phyloP scores from a whole-genome alignment of 1,140 invertebrate species.

The Drosophila mojavensis region DNA sequence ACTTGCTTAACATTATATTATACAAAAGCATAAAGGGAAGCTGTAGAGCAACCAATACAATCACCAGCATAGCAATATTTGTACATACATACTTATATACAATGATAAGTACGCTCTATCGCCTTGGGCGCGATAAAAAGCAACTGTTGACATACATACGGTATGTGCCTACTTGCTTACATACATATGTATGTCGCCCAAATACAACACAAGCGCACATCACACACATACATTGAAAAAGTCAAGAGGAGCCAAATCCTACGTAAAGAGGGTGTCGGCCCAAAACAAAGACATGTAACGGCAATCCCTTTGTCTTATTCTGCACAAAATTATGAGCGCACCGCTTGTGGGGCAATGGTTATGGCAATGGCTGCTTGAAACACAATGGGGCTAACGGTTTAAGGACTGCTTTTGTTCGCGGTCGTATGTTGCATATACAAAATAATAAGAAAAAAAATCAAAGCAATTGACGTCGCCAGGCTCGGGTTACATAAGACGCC shows the following conservation, averaged over 20 bases:
- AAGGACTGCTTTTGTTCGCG: slow-evolving; percentile 59
- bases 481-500: slow-evolving; percentile 73
- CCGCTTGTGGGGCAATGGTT: slow-evolving; percentile 67
- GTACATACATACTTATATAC: neutral
- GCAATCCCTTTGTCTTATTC: slow-evolving; percentile 23
- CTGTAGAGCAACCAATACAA: slow-evolving; percentile 8
- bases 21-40: slow-evolving; percentile 17
- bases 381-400: slow-evolving; percentile 38
- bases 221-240: slow-evolving; percentile 28
- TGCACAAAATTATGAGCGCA: slow-evolving; percentile 17
- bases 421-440: slow-evolving; percentile 44
- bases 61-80: slow-evolving; percentile 5
- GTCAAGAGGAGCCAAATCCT: slow-evolving; percentile 70
- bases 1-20: slow-evolving; percentile 26
- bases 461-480: slow-evolving; percentile 63
- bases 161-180: no score
- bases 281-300: slow-evolving; percentile 61
- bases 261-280: slow-evolving; percentile 36
- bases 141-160: slow-evolving; percentile 64
- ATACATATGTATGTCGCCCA: slow-evolving; percentile 2
- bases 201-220: slow-evolving; percentile 8
- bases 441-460: slow-evolving; percentile 12
- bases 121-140: slow-evolving; percentile 69
- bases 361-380: slow-evolving; percentile 15
- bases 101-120: slow-evolving; percentile 66